Evolutionary conservation across 2,113 vertebrate genomes (phyloP).

Genomic region (Acinonyx jubatus): DNA sequence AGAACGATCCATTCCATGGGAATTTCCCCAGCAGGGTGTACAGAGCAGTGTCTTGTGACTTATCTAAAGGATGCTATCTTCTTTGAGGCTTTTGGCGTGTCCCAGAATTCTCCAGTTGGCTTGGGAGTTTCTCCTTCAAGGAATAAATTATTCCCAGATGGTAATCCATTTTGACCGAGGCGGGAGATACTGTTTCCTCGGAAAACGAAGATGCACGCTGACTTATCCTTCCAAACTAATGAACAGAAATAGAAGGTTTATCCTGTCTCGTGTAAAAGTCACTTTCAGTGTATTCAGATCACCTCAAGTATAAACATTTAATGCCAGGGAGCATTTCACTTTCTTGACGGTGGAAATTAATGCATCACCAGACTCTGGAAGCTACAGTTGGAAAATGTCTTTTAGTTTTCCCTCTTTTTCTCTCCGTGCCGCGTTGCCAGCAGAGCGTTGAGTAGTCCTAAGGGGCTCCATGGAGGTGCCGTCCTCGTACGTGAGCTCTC

Average conservation of each 20-base stretch:
- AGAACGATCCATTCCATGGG: background rate
- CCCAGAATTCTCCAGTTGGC: background rate
- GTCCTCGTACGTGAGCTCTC: background rate
- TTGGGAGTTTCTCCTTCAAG: background rate
- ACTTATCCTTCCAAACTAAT: background rate
- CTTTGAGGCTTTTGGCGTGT: background rate
- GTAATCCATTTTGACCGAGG: background rate
- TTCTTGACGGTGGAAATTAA: background rate
- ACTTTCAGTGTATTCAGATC: background rate
- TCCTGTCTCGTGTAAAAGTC: background rate
- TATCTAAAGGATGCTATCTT: background rate
- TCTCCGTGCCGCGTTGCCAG: background rate
- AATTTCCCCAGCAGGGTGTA: background rate
- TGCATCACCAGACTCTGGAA: background rate
- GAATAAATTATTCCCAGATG: slow-evolving; percentile 56
- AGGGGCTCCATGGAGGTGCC: background rate
- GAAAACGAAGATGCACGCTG: background rate
- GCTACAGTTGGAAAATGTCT: background rate
- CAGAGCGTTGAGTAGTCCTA: background rate
- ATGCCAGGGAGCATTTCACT: background rate
- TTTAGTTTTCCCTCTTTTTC: background rate
- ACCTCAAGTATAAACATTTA: background rate
- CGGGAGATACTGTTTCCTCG: background rate
- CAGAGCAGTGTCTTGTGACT: background rate
- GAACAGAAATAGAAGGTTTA: background rate